phyloP scores from a whole-genome alignment of 2,888 invertebrate genomes.

The Chamaedrilus cognettii region DNA sequence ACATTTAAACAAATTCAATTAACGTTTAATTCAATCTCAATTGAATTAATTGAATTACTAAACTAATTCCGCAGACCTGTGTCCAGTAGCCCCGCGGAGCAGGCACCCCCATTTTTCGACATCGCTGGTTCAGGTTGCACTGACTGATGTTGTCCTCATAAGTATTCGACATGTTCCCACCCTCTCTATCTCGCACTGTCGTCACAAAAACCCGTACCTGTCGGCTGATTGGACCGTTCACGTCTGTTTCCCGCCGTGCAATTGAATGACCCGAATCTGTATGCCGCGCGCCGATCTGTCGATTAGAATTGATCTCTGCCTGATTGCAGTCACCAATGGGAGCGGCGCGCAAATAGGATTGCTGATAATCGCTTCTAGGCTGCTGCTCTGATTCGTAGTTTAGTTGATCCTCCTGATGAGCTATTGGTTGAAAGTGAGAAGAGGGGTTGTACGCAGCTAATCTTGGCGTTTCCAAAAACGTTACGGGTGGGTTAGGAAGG shows the following conservation, averaged over 20 bases:
- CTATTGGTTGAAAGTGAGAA: neutral
- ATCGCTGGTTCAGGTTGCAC: neutral
- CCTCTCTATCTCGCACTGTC: neutral
- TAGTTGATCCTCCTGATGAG: neutral
- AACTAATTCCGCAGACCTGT: no score
- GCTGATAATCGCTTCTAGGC: no score
- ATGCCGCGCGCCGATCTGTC: neutral
- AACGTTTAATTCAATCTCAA: no score
- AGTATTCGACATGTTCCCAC: neutral
- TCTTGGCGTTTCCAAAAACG: no score
- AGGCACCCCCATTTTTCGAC: neutral
- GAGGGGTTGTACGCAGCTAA: no score
- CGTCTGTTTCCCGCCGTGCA: neutral
- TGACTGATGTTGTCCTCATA: neutral
- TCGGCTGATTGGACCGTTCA: neutral
- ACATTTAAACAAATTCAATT: no score
- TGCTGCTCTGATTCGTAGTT: no score
- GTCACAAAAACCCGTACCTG: slow-evolving; percentile 1
- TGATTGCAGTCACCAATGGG: no score
- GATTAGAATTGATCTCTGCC: neutral
- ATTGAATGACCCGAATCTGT: neutral
- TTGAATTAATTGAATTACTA: no score
- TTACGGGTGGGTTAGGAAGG: no score
- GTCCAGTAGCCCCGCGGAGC: slow-evolving; percentile 2
- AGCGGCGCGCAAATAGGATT: no score